Evolutionary conservation across 2,888 invertebrate genomes (phyloP), one percentile per base, ranked within the genome.

Genomic region (Nebria brevicollis): DNA sequence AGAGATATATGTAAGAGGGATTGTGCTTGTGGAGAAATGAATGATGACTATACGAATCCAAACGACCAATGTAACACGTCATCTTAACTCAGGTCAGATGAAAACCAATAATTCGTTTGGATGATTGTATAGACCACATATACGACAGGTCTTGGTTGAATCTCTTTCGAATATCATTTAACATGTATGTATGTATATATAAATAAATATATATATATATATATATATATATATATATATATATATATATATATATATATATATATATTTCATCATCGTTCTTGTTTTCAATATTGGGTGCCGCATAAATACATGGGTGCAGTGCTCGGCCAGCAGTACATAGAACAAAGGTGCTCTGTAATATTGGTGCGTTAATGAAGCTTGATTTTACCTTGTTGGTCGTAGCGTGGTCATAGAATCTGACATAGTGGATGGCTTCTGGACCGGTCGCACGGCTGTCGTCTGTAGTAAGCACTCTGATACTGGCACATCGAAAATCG

Each of bases 1-100:
- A 82, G 85, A 83, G 84, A 85, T 84, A 85, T 85, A 85, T 85
- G 84, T 83, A 84, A 85, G 84, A 86, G 85, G 86, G 86, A 85
- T 86, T 85, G 85, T 85, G 84, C 82, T 83, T 84, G 81, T 25
- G 13, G 70, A 84, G 85, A 86, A 87, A 87, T 86, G 87, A 86
- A 86, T 86, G 87, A 86, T 86, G 87, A 86, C 86, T 85, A 84
- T 85, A 85, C 85, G 54, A 54, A 54, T 54, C 54, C 54, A 54
- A 54, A 7, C 54, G 54, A 1, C 54, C 54, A 54, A 54, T 54
- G 13, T 7, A 6, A 54, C 54, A 54, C 11, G 13, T 7, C 13
- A 8, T 8, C 8, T 11, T 54, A 54, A 54, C 54, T 13, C 54
- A 8, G 2, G 8, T 54, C 54, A 13, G 2, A 54, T 8, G 54